These are phyloP conservation scores for Folsomia manolachei DNA, from an alignment of 2,888 invertebrate genomes.

Conservation along the genomic window DNA sequence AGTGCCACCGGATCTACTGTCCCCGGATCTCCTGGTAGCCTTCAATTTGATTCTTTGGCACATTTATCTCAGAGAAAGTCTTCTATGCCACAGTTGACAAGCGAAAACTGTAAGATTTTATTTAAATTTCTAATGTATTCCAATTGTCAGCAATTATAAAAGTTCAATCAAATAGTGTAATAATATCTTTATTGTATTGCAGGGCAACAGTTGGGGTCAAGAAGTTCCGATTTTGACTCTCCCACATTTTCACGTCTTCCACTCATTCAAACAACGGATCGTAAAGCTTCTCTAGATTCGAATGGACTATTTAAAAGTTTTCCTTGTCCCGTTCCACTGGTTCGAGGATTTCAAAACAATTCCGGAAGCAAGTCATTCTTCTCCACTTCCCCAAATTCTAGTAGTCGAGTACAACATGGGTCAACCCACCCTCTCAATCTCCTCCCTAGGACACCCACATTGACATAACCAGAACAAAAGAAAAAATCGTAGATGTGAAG, in stretches of 20 bases:
- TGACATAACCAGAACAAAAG: no score
- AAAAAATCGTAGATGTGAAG: no score
- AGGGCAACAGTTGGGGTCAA: slow-evolving; percentile 34
- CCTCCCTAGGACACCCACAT: slow-evolving; percentile 59
- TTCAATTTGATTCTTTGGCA: slow-evolving; percentile 32
- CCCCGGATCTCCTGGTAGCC: slow-evolving; percentile 36
- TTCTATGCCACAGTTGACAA: no score
- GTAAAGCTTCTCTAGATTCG: slow-evolving; percentile 49
- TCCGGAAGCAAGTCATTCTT: slow-evolving; percentile 38
- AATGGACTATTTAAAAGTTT: slow-evolving; percentile 43
- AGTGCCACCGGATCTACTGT: slow-evolving; percentile 23
- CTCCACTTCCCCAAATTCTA: slow-evolving; percentile 37
- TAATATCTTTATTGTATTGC: no score
- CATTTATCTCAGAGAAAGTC: slow-evolving; percentile 46
- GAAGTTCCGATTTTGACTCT: slow-evolving; percentile 32
- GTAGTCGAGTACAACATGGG: slow-evolving; percentile 69
- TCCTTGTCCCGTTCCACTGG: slow-evolving; percentile 33
- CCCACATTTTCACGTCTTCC: slow-evolving; percentile 36
- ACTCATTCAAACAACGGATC: slow-evolving; percentile 32
- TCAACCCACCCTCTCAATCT: slow-evolving; percentile 87
- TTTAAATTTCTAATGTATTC: no score
- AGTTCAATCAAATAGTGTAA: no score
- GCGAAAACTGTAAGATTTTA: no score
- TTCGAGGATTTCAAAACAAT: slow-evolving; percentile 47
- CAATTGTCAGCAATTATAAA: no score